A percentile compares a stretch with the other conserved stretches of the same genome.
phyloP scores from a whole-genome alignment of 1,140 invertebrate species.

The Microplitis mediator region DNA sequence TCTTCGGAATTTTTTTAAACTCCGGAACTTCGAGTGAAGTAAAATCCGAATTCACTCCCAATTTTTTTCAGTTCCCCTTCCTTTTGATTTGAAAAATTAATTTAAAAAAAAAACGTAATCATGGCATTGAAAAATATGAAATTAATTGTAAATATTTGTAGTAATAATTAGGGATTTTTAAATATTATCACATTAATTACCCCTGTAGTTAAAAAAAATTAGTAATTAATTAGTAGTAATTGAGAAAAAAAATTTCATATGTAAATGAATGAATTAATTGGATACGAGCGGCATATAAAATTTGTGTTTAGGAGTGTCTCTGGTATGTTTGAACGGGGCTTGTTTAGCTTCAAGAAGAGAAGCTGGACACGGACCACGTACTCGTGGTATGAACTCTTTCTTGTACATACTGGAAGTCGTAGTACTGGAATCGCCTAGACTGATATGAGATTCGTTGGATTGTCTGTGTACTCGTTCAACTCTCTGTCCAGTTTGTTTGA shows the following conservation, averaged over 20 bases:
- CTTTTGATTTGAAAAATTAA: not conserved
- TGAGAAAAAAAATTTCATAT: no score
- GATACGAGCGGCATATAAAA: constrained; percentile 73
- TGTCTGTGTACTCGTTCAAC: constrained; percentile 64
- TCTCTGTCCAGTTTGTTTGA: constrained; percentile 59
- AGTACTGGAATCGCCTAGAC: constrained; percentile 68
- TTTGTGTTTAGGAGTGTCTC: constrained; percentile 81
- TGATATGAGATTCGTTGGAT: constrained; percentile 74
- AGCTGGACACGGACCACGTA: constrained; percentile 77
- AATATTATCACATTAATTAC: no score
- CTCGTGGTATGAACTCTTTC: constrained; percentile 73
- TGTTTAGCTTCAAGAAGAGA: constrained; percentile 74
- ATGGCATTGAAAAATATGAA: not conserved
- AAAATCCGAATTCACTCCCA: no score
- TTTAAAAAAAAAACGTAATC: constrained; percentile 11
- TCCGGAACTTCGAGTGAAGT: no score
- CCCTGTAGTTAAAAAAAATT: not conserved
- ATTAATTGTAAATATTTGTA: no score
- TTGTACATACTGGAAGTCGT: constrained; percentile 72
- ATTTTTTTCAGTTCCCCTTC: no score
- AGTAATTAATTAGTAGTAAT: not conserved
- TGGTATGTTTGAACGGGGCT: constrained; percentile 79
- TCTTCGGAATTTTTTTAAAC: no score
- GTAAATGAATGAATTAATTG: constrained; percentile 41
- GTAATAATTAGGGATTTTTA: not conserved